These are phyloP conservation scores for Drosophila eohydei DNA, from an alignment of 2,888 invertebrate genomes.

Conservation along the genomic window DNA sequence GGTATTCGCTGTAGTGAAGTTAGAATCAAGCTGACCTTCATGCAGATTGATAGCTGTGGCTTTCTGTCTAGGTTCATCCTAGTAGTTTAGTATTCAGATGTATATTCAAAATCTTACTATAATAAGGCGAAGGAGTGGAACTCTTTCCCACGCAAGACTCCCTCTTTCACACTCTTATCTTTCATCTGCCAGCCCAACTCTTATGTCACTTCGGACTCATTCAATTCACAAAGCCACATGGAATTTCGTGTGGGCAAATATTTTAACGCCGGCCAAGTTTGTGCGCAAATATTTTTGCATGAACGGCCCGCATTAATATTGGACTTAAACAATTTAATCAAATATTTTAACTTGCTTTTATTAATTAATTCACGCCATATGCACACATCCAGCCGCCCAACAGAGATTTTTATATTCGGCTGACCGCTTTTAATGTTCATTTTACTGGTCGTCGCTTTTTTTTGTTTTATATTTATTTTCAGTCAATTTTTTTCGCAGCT, in stretches of 20 bases:
- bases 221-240: constrained; percentile 11
- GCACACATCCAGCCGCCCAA: constrained; percentile 9
- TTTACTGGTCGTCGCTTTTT: constrained; percentile 21
- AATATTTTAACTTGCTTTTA: constrained; percentile 66
- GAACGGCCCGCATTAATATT: constrained; percentile 44
- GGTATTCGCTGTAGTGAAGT: not conserved
- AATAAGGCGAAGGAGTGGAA: no score
- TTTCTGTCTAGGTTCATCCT: no score
- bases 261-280: constrained; percentile 20
- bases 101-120: no score
- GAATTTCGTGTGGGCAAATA: constrained; percentile 27
- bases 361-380: constrained; percentile 59
- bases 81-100: no score
- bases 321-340: constrained; percentile 61
- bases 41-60: no score
- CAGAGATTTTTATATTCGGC: constrained; percentile 28
- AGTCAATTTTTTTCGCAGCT: constrained; percentile 20
- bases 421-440: constrained; percentile 56
- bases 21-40: not conserved
- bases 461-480: constrained; percentile 25
- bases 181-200: not conserved
- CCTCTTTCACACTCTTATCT: not conserved
- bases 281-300: constrained; percentile 36
- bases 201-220: not conserved
- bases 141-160: not conserved